These are phyloP conservation scores for Stegastes partitus DNA, from an alignment of 2,113 vertebrate genomes.

Conservation along the genomic window DNA sequence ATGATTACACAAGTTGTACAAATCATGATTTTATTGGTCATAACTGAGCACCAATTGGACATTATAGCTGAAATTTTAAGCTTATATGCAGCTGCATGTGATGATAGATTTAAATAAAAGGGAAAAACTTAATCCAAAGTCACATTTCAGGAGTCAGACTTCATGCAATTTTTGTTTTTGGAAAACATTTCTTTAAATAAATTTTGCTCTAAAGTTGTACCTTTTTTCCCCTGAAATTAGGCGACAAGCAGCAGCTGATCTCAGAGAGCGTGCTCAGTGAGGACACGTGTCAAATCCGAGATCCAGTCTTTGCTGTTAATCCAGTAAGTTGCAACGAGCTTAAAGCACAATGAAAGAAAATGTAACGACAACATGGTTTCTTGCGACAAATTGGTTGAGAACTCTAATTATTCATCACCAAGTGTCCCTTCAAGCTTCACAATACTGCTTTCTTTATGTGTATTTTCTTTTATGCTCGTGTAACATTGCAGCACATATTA, in stretches of 20 bases:
- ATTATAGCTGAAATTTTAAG: not conserved
- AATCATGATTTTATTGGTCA: too few relatives aligned
- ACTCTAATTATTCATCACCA: too few relatives aligned
- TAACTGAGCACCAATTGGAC: too few relatives aligned
- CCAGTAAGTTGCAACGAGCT: constrained; percentile 11
- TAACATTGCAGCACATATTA: too few relatives aligned
- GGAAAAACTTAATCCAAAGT: not conserved
- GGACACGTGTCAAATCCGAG: constrained; percentile 65
- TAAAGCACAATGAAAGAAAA: not conserved
- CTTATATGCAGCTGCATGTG: not conserved
- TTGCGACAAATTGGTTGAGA: too few relatives aligned
- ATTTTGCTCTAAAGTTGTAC: too few relatives aligned
- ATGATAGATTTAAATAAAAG: not conserved
- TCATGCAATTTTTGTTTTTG: not conserved
- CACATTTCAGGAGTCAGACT: not conserved
- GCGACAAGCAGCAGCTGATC: constrained; percentile 49
- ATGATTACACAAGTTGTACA: too few relatives aligned
- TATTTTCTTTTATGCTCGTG: too few relatives aligned
- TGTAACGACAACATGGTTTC: too few relatives aligned
- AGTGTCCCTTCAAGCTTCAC: too few relatives aligned
- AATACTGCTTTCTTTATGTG: too few relatives aligned
- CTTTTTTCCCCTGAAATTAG: constrained; percentile 24
- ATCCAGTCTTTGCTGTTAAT: not conserved
- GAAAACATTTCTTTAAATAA: too few relatives aligned
- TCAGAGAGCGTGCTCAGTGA: constrained; percentile 30